A percentile compares a stretch with the other conserved stretches of the same genome.
Evolutionary conservation across 2,888 invertebrate species (phyloP).

Genomic region (Lacanobia oleracea): DNA sequence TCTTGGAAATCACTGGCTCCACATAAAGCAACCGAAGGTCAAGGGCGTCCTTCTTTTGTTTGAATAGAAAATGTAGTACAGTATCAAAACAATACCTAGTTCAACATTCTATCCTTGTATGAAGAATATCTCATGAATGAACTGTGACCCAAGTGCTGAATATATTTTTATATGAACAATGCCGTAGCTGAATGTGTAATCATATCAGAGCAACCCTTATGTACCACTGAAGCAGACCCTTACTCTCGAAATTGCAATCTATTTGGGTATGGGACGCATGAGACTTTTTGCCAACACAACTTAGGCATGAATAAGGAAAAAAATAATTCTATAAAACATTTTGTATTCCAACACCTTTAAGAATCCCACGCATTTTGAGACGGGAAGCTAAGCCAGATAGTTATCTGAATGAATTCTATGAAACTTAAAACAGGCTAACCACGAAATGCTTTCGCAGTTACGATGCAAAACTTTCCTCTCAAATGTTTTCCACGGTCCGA

Average conservation of each 20-base stretch:
- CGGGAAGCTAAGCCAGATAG: conserved; percentile 27
- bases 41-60: conserved; percentile 2
- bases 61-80: neutral
- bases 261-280: conserved; percentile 44
- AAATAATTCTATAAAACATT: conserved; percentile 58
- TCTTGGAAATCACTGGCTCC: too few relatives aligned
- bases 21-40: too few relatives aligned
- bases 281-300: conserved; percentile 50
- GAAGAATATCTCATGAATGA: conserved; percentile 20
- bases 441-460: conserved; percentile 64
- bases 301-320: conserved; percentile 54
- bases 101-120: neutral
- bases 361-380: conserved; percentile 34
- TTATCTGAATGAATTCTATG: conserved; percentile 51
- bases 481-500: conserved; percentile 64
- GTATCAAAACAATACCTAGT: too few relatives aligned
- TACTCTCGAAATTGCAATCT: conserved; percentile 58
- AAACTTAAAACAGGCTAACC: conserved; percentile 64
- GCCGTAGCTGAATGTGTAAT: conserved; percentile 57
- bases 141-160: conserved; percentile 14
- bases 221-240: conserved; percentile 39
- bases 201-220: conserved; percentile 51
- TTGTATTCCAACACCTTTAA: conserved; percentile 41
- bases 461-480: conserved; percentile 65
- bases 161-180: conserved; percentile 40